Percentiles rank a stretch among this genome's conserved stretches.
Conservation (phyloP, 2,113 vertebrate species). For the Laterallus jamaicensis region DNA sequence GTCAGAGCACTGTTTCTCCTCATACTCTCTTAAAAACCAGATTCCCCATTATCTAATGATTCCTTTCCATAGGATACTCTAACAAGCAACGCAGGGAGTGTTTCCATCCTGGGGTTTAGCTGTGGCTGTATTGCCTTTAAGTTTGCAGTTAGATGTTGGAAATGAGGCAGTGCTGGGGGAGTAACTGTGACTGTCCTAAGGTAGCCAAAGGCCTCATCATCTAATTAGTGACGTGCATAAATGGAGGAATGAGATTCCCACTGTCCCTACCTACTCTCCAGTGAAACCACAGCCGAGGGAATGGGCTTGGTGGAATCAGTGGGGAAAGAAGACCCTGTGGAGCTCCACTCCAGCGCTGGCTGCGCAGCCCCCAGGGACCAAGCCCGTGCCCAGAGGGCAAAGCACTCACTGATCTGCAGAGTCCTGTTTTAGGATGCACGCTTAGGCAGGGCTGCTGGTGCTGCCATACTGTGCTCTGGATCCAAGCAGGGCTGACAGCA, state of each 20-base stretch:
- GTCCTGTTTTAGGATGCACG: rapidly evolving
- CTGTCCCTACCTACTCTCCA: too few species aligned
- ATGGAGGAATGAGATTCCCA: too few species aligned
- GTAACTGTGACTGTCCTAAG: too few species aligned
- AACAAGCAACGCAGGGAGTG: not conserved
- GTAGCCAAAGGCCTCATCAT: too few species aligned
- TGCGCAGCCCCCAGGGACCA: not conserved
- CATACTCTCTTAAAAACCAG: not conserved
- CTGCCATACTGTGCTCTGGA: not conserved
- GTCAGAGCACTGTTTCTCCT: not conserved
- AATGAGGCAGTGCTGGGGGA: not conserved
- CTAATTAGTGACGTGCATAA: too few species aligned
- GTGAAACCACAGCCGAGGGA: too few species aligned
- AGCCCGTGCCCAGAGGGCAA: not conserved
- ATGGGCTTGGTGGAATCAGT: too few species aligned
- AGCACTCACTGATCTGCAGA: not conserved
- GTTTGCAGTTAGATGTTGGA: not conserved
- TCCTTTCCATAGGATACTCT: not conserved
- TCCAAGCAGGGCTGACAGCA: not conserved
- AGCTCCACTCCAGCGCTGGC: too few species aligned
- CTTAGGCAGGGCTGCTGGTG: not conserved
- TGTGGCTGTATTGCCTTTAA: not conserved
- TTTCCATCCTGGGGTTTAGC: not conserved
- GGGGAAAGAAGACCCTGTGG: too few species aligned
- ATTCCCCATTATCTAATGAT: not conserved